Base-by-base conservation (phyloP, 2,888 invertebrate species). In the Lycocerus yunnanus region DNA sequence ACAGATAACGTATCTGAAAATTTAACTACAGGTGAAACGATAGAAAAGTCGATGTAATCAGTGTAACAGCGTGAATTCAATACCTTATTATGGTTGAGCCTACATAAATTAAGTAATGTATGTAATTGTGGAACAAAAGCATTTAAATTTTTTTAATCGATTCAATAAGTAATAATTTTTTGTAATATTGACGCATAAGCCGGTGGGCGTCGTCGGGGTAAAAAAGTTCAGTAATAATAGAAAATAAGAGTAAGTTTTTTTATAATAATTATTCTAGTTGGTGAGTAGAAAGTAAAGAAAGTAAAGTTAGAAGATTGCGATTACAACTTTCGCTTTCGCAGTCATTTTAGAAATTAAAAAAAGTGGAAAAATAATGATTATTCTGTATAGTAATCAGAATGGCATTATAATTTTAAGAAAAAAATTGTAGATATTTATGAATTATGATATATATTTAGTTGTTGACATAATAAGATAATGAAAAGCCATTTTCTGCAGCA, bases 261-360 rank as follows among this genome's bases (percentile, higher is more conserved):
- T 18, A 24, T 24, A 4, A 73, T 58, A 77, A 75, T 76, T 71
- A 77, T 74, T 79, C 78, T 75, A 79, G 79, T 79, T 78, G 74
- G 65, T 21, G 73, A 75, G 78, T 82, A 83, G 83, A 83, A 83
- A 83, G 83, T 80, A 79, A 83, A 82, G 83, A 83, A 83, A 83
- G 83, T 78, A 76, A 74, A 70, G 77, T 74, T 76, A 72, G 78
- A 80, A 78, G 80, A 73, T 69, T 72, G 61, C 65, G 68, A 76
- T 76, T 71, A 75, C 76, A 73, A 77, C 77, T 77, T 77, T 77
- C 77, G 77, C 77, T 77, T 77, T 77, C 77, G 77, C 66, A 77
- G 74, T 66, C 61, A 67, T 68, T 43, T 77, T 77, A 77, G 75
- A 76, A 73, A 76, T 73, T 66, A 76, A 76, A 76, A 43, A 74